Evolutionary conservation across 2,113 vertebrate genomes (phyloP), one percentile per base, ranked within the genome.

Genomic region (Hassar affinis): DNA sequence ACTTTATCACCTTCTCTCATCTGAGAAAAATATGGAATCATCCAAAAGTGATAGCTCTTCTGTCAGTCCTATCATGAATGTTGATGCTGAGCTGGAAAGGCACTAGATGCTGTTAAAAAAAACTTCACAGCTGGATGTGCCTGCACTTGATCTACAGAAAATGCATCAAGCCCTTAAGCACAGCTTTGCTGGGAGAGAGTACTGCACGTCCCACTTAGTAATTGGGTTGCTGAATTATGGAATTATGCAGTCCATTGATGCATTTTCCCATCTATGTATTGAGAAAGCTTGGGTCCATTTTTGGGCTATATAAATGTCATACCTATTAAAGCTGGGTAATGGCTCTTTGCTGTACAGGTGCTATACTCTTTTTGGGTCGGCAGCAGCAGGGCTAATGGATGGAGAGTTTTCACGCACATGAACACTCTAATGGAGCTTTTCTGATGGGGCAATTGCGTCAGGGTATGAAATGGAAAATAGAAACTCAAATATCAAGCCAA

Each of bases 261-360:
- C 86, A 86, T 87, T 89, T 79, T 61, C 27, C 80, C 74, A 59
- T 90, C 78, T 54, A 87, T 66, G 75, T 86, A 38, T 33, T 35
- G 0, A 86, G 54, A 49, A 61, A 35, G 51, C n/a, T 47, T 33
- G 77, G 72, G 64, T 90, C 79, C 80, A 71, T 83, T 89, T 85
- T 85, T 78, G 82, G 74, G 20, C 56, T 51, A 77, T 87, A 80
- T 86, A 88, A 75, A 80, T 84, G 85, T 78, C 61, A 74, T 78
- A 78, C 80, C 57, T 72, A 78, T 85, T 85, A 85, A 71, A 81
- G 27, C 80, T 79, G 86, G 57, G 51, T 89, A 83, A 89, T 87
- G 79, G 83, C 49, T 74, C 22, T 15, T 54, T 83, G 80, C 86
- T 78, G 81, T 87, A 80, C 38, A 33, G 33, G 33, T 47, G 80